Evolutionary conservation across 2,888 invertebrate species (phyloP), one percentile per base, ranked within the genome.

Genomic region (Hetaerina titia): DNA sequence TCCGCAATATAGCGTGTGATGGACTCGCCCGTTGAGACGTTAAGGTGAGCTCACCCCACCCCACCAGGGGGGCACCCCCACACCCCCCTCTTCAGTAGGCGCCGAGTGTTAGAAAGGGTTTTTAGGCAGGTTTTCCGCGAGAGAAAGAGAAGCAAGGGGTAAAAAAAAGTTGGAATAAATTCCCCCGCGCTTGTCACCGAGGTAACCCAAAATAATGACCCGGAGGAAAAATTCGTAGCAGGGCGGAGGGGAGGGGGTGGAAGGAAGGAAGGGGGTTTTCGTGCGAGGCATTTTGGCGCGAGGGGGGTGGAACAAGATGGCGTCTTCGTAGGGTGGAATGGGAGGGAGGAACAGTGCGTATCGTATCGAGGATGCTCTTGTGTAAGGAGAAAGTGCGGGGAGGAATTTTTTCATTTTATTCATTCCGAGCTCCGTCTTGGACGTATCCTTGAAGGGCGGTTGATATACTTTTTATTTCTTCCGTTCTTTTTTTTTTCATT

Each of bases 131-230:
- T 45, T 45, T 88, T 31, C 56, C 88, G 56, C 31, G 56, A 88
- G 22, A n/a, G 17, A 31, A n/a, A n/a, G 31, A 13, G 56, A 88
- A 88, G 31, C 15, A 89, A 8, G 25, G 74, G 74, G 74, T 74
- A 9, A 22, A 89, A 89, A 81, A 81, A 81, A 81, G n/a, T 45
- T 45, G 45, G 15, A 31, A 31, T 31, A 81, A 81, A 81, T n/a
- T 22, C 31, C 81, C 81, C n/a, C 89, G 58, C 19, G 81, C 88
- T 89, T 89, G 89, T 89, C 89, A 57, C 22, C 57, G 58, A 57
- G 19, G 89, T 89, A 89, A 89, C 89, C 56, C 89, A 89, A 89
- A 89, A 89, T 89, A 89, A 89, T 89, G 89, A 89, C 89, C 58
- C 89, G 5, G 22, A 2, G 22, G 89, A n/a, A 15, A 56, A 89